These are phyloP conservation scores for Microplitis mediator DNA, from an alignment of 1,140 invertebrate species.

Conservation along the genomic window DNA sequence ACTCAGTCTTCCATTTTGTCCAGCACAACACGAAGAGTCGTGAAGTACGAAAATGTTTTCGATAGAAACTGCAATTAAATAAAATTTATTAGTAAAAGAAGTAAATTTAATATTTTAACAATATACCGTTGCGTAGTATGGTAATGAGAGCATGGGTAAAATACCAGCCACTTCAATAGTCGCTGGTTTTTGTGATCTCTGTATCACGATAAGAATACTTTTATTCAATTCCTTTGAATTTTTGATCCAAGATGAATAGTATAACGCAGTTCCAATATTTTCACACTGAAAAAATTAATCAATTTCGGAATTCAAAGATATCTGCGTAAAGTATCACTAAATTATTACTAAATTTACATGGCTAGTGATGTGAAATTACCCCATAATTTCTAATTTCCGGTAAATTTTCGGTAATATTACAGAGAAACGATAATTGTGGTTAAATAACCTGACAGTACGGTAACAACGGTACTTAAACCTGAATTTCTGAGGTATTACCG, in stretches of 20 bases:
- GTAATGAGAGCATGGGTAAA: constrained; percentile 35
- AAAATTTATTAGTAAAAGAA: too few species aligned
- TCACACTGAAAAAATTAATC: constrained; percentile 18
- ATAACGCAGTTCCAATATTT: constrained; percentile 12
- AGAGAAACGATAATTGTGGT: too few species aligned
- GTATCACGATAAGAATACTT: constrained; percentile 23
- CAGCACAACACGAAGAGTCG: constrained; percentile 14
- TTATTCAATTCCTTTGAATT: constrained; percentile 17
- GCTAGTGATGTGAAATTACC: too few species aligned
- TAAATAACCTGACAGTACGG: too few species aligned
- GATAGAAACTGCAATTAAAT: constrained; percentile 35
- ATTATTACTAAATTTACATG: too few species aligned
- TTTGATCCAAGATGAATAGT: constrained; percentile 34
- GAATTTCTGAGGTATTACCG: too few species aligned
- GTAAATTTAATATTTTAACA: too few species aligned
- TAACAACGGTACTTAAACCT: too few species aligned
- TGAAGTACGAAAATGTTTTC: constrained; percentile 28
- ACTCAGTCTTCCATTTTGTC: neutral
- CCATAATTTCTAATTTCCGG: too few species aligned
- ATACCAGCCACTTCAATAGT: constrained; percentile 25
- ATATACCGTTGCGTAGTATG: constrained; percentile 35
- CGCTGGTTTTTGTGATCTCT: constrained; percentile 28
- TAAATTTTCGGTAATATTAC: too few species aligned
- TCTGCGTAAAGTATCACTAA: too few species aligned
- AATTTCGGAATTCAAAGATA: too few species aligned